Base-by-base conservation (phyloP, 1,140 invertebrate species). In the Drosophila asahinai region DNA sequence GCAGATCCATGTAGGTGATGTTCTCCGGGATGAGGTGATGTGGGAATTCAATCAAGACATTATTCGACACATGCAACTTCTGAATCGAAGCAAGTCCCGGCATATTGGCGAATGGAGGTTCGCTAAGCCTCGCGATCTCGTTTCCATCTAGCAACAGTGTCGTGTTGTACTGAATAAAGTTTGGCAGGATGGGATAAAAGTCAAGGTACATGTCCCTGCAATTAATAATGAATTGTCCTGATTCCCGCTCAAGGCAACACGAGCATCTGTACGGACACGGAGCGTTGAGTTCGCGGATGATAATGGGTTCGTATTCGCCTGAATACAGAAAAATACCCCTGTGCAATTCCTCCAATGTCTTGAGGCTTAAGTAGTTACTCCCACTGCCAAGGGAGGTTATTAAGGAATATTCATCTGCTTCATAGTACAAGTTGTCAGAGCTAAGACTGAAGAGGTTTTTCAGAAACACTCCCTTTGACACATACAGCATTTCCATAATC, bases 1-100 rank as follows among this genome's bases (percentile, higher is more conserved):
- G 22, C 5, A 67, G 3, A 15, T 67, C 64, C 14, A 67, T 7
- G 6, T 64, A 63, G 3, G 64, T 63, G 9, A 67, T 12, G 33
- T 67, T 67, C 33, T 67, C 17, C 1, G 43, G 45, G 2, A 67
- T n/a, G 17, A 48, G 5, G 2, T 33, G 4, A 27, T 19, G n/a
- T 5, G 67, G 63, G 2, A 71, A 17, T 19, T 67, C 40, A 1
- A 2, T 27, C 33, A 71, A 3, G 14, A 3, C 12, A 42, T 71
- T 71, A 6, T 55, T 19, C 2, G 14, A 5, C 33, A 71, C 2
- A 17, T 30, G 51, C 14, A 67, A 17, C 12, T 27, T 15, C 25
- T 67, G 49, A 0, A 71, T 58, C n/a, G 64, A 66, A n/a, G 42
- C 55, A 7, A 36, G 43, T 3, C 64, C 49, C 27, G 22, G 15